Percentiles rank a stretch among this genome's conserved stretches.
phyloP scores from a whole-genome alignment of 2,113 vertebrate species.

The Perccottus glenii region DNA sequence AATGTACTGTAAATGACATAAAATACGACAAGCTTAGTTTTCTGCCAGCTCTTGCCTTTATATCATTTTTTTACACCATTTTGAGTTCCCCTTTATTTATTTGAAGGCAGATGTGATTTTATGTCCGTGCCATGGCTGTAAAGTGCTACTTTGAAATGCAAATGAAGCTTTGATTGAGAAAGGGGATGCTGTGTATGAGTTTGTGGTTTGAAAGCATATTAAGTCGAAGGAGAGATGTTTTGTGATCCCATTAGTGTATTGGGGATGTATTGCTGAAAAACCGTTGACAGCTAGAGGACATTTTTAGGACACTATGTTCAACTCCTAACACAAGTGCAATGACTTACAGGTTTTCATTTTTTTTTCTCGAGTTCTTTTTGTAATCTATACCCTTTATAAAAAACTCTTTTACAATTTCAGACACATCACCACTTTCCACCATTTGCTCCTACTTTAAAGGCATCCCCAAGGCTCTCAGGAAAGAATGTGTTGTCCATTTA shows the following conservation, averaged over 20 bases:
- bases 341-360: conserved; percentile 20
- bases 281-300: conserved; percentile 36
- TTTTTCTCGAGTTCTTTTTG: conserved; percentile 20
- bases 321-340: conserved; percentile 8
- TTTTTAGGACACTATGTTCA: conserved; percentile 26
- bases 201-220: conserved; percentile 36
- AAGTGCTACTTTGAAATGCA: conserved; percentile 81
- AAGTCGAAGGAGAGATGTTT: conserved; percentile 52
- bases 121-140: conserved; percentile 72
- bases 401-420: conserved; percentile 23
- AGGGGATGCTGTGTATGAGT: conserved; percentile 51
- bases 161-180: conserved; percentile 76
- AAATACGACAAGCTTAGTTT: conserved; percentile 76
- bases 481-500: conserved; percentile 58
- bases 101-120: conserved; percentile 81
- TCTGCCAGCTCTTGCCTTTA: conserved; percentile 67
- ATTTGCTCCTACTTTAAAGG: conserved; percentile 33
- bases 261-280: conserved; percentile 39
- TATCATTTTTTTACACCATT: conserved; percentile 71
- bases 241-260: conserved; percentile 39
- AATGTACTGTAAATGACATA: conserved; percentile 79
- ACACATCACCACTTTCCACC: conserved; percentile 11
- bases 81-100: conserved; percentile 77
- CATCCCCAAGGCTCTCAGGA: conserved; percentile 39
- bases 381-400: conserved; percentile 15